Evolutionary conservation across 2,113 vertebrate species (phyloP).

Genomic region (Grammomys surdaster): DNA sequence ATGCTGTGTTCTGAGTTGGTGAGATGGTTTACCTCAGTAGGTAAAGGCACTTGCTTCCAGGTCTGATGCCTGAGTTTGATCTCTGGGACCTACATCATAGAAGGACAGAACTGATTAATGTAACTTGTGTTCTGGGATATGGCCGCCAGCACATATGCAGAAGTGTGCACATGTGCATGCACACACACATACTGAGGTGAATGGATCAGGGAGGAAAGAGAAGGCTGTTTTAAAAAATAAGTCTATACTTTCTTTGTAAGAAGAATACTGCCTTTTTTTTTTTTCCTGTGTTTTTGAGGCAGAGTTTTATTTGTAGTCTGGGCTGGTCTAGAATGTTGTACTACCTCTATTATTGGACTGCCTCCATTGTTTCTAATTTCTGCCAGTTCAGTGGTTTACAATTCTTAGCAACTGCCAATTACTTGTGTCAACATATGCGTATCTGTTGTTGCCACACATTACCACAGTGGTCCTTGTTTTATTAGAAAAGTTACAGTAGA

Average conservation of each 20-base stretch:
- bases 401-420: not conserved
- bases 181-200: not conserved
- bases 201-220: not conserved
- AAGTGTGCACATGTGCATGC: not conserved
- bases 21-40: not conserved
- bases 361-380: conserved; percentile 18
- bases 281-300: not conserved
- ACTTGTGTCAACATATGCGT: not conserved
- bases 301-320: not conserved
- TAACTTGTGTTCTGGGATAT: not conserved
- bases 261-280: not conserved
- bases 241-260: not conserved
- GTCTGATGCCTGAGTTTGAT: not conserved
- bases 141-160: not conserved
- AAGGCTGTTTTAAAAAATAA: not conserved
- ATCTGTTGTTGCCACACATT: not conserved
- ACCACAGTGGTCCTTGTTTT: conserved; percentile 41
- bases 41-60: not conserved
- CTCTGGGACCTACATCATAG: not conserved
- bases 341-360: not conserved
- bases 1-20: not conserved
- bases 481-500: conserved; percentile 35
- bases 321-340: not conserved
- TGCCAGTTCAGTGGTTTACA: conserved; percentile 5
- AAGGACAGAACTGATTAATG: not conserved